These are phyloP conservation scores for Protaetia brevitarsis DNA, from an alignment of 1,140 invertebrate species.

Conservation along the genomic window DNA sequence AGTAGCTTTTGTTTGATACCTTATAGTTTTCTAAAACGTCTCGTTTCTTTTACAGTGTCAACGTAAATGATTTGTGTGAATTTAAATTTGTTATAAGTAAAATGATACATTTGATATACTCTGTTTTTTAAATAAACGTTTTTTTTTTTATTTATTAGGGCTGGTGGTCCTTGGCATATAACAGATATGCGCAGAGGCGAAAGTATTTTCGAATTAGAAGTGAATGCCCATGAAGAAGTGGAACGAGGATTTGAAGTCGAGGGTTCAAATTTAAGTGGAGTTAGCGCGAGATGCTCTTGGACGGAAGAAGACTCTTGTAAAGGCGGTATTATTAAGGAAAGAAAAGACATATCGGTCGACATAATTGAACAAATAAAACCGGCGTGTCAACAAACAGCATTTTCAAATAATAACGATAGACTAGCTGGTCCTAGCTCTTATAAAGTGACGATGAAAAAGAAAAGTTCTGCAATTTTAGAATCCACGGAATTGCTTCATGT, in stretches of 20 bases:
- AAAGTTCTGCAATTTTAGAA: constrained; percentile 41
- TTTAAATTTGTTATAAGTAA: too few species aligned
- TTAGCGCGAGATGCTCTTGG: constrained; percentile 68
- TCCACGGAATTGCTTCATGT: constrained; percentile 53
- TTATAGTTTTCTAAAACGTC: too few species aligned
- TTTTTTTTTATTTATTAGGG: too few species aligned
- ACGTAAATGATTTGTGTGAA: too few species aligned
- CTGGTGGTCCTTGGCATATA: constrained; percentile 83
- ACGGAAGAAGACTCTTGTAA: constrained; percentile 37
- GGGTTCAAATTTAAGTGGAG: constrained; percentile 87
- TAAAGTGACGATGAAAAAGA: constrained; percentile 32
- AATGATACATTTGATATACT: too few species aligned
- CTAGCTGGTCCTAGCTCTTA: constrained; percentile 27
- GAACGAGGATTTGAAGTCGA: constrained; percentile 76
- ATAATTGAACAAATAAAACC: constrained; percentile 20
- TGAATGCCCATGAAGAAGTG: constrained; percentile 68
- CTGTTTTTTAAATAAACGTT: too few species aligned
- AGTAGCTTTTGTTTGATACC: too few species aligned
- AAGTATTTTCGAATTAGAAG: constrained; percentile 82
- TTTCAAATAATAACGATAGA: constrained; percentile 29
- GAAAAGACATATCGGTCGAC: neutral
- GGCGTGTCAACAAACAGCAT: neutral
- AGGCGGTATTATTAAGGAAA: neutral
- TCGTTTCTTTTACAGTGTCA: too few species aligned
- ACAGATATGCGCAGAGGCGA: constrained; percentile 79